phyloP scores from a whole-genome alignment of 37 sponge, comb jelly and placozoan genomes.

The Cliona cf. orientalis region DNA sequence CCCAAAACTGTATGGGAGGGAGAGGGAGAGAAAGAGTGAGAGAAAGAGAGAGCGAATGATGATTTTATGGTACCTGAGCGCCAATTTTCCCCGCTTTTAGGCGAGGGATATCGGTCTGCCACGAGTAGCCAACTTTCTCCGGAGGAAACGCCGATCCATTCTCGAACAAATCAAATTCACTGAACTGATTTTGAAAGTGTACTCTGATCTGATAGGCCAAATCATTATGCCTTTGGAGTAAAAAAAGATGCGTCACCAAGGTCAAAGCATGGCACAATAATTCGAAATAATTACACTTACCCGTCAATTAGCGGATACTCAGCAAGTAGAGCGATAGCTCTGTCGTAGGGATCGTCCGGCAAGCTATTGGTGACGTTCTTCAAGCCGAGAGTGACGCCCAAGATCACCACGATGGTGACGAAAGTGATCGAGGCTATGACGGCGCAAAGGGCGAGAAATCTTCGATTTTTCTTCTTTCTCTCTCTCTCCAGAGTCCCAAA shows the following conservation, averaged over 20 bases:
- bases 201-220: conserved; percentile 45
- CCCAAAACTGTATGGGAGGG: conserved; percentile 86
- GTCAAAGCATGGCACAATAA: no score
- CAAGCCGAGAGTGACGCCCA: no score
- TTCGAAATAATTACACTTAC: conserved; percentile 11
- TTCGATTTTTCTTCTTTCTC: no score
- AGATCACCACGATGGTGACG: no score
- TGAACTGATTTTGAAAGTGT: conserved; percentile 48
- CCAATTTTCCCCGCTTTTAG: conserved; percentile 67
- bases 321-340: conserved; percentile 34
- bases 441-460: no score
- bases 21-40: no score
- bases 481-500: no score
- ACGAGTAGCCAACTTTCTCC: no score
- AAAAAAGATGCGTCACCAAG: background rate
- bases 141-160: conserved; percentile 18
- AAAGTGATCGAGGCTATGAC: no score
- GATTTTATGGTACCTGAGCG: conserved; percentile 56
- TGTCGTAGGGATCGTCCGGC: conserved; percentile 28
- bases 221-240: conserved; percentile 69
- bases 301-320: conserved; percentile 61
- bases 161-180: conserved; percentile 28
- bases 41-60: no score
- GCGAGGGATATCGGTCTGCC: conserved; percentile 82
- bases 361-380: no score